Conservation (phyloP, 1,140 invertebrate genomes). For the Bilobella aurantiaca region DNA sequence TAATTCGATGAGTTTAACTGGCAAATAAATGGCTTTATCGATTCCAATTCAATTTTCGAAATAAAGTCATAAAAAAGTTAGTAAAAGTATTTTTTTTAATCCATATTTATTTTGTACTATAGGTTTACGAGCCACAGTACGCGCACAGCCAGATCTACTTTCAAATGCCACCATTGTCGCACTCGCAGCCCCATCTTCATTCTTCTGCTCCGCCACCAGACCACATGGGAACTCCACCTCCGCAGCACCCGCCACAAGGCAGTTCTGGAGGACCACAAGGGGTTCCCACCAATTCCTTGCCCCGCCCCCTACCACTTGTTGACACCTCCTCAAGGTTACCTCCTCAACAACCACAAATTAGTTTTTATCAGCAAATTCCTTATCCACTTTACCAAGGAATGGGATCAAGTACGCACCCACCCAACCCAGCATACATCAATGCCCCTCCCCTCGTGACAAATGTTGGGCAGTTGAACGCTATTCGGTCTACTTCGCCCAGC, state of each 20-base stretch:
- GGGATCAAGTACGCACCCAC: neutral
- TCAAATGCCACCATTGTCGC: neutral
- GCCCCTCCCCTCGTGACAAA: conserved; percentile 7
- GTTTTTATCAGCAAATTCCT: neutral
- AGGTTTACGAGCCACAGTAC: too few species aligned
- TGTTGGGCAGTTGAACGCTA: neutral
- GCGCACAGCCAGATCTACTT: neutral
- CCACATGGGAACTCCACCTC: neutral
- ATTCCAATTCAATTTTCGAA: too few species aligned
- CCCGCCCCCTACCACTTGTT: neutral
- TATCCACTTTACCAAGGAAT: neutral
- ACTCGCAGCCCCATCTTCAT: neutral
- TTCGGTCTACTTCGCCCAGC: conserved; percentile 6
- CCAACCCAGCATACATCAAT: neutral
- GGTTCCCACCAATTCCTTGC: neutral
- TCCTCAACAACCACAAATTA: neutral
- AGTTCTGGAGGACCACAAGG: neutral
- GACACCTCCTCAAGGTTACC: neutral
- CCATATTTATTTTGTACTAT: too few species aligned
- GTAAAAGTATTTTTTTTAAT: too few species aligned
- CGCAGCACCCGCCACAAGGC: neutral
- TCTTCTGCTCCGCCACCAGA: too few species aligned
- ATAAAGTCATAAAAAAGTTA: too few species aligned
- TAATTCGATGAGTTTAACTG: too few species aligned
- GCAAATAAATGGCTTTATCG: too few species aligned